These are phyloP conservation scores for Fopius arisanus DNA, from an alignment of 1,140 invertebrate species.

Conservation along the genomic window DNA sequence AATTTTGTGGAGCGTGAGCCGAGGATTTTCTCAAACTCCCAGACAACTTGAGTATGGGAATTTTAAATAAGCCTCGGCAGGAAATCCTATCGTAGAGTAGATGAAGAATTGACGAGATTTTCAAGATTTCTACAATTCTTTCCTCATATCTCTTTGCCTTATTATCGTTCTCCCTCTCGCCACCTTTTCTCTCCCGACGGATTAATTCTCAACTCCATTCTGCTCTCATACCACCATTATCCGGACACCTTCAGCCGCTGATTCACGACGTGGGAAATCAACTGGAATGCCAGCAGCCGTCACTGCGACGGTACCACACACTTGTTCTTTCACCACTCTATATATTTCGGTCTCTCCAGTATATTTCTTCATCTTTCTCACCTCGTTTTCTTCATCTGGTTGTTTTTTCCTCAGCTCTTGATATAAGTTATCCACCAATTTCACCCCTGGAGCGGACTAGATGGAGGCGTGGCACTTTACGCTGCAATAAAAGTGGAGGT, in stretches of 20 bases:
- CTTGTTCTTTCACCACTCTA: not conserved
- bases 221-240: slow-evolving; percentile 20
- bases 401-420: not conserved
- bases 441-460: slow-evolving; percentile 24
- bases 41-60: no score
- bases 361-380: slow-evolving; percentile 8
- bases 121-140: slow-evolving; percentile 13
- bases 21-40: not conserved
- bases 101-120: slow-evolving; percentile 6
- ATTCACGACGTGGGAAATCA: slow-evolving; percentile 37
- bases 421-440: slow-evolving; percentile 40
- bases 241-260: slow-evolving; percentile 22
- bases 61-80: slow-evolving; percentile 21
- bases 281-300: slow-evolving; percentile 30
- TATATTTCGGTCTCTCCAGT: slow-evolving; percentile 2
- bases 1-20: not conserved
- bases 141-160: not conserved
- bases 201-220: not conserved
- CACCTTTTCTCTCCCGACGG: not conserved
- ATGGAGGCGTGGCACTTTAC: slow-evolving; percentile 30
- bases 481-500: slow-evolving; percentile 35
- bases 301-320: slow-evolving; percentile 4
- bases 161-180: not conserved
- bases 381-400: slow-evolving; percentile 14
- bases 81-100: slow-evolving; percentile 20